Percentiles rank a stretch among this genome's conserved stretches.
These are phyloP conservation scores for Callocephalon fimbriatum DNA, from an alignment of 2,113 vertebrate genomes.

Conservation along the genomic window DNA sequence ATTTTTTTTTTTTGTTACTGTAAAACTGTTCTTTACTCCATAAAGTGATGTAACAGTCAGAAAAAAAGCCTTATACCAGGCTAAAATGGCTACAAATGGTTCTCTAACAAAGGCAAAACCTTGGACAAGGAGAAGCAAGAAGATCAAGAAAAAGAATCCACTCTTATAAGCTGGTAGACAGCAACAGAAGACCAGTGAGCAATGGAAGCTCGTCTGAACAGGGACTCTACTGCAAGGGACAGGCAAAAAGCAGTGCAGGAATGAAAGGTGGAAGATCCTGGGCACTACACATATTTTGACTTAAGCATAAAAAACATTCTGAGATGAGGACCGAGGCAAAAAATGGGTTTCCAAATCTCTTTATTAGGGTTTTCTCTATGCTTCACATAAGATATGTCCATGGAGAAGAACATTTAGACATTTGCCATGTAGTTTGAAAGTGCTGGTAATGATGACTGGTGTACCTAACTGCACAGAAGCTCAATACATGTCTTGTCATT, in stretches of 20 bases:
- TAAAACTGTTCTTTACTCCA: neutral
- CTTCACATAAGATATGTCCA: neutral
- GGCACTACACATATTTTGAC: neutral
- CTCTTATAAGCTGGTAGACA: neutral
- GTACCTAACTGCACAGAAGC: neutral
- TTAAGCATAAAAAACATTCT: neutral
- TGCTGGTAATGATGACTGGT: neutral
- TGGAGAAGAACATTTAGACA: neutral
- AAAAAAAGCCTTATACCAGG: neutral
- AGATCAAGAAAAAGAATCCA: neutral
- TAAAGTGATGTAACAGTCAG: neutral
- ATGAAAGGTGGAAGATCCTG: neutral
- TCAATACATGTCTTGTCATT: neutral
- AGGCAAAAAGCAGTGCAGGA: neutral
- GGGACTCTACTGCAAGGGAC: neutral
- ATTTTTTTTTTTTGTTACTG: neutral
- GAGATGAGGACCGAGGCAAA: neutral
- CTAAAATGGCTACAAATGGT: neutral
- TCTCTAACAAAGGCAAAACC: neutral
- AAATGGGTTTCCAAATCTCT: neutral
- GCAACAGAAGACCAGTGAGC: neutral
- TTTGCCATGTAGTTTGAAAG: neutral
- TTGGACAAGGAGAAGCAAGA: neutral
- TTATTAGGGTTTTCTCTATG: neutral
- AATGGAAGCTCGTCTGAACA: neutral